Evolutionary conservation across 1,140 invertebrate species (phyloP), one percentile per base, ranked within the genome.

Genomic region (Stegodyphus mimosarum): DNA sequence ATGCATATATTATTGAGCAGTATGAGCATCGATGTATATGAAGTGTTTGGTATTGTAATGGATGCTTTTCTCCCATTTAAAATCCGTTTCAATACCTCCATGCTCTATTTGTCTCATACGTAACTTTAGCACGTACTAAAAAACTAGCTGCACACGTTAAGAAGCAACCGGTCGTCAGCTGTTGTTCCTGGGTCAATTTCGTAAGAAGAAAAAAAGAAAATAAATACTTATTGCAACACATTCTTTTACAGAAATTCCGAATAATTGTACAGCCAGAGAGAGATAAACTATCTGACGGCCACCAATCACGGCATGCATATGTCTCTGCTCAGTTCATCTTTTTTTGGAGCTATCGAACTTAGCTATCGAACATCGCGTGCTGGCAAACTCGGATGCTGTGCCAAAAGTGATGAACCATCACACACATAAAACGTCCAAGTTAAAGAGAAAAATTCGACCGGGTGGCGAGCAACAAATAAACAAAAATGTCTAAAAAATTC

Each of bases 391-490:
- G 51, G 51, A 51, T 66, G 55, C 71, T 63, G 49, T 18, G 71
- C 53, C 13, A 49, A 7, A 66, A 72, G 80, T 74, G 80, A 83
- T 83, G 80, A 83, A 74, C 71, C 71, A 52, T 33, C 48, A 55
- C 80, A 74, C 71, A 66, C 70, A 74, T 73, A 73, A 66, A 74
- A 66, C 80, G 60, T 74, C 77, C 67, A 49, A 78, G 10, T 55
- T 15, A 52, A 69, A 33, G 18, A 77, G 66, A 72, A 66, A 66
- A 63, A 70, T 33, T 6, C 33, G 4, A 52, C 18, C 18, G 76
- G 33, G 69, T 63, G 66, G 69, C 15, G 51, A 74, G 69, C 66
- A 83, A 74, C 18, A 33, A 11, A 74, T 60, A 63, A 67, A 53
- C 17, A 80, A 53, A 55, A 55, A 55, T 33, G 53, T 33, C 50